Percentiles rank a stretch among this genome's conserved stretches.
These are phyloP conservation scores for Pseudochaenichthys georgianus DNA, from an alignment of 2,797 vertebrate species.

Conservation along the genomic window DNA sequence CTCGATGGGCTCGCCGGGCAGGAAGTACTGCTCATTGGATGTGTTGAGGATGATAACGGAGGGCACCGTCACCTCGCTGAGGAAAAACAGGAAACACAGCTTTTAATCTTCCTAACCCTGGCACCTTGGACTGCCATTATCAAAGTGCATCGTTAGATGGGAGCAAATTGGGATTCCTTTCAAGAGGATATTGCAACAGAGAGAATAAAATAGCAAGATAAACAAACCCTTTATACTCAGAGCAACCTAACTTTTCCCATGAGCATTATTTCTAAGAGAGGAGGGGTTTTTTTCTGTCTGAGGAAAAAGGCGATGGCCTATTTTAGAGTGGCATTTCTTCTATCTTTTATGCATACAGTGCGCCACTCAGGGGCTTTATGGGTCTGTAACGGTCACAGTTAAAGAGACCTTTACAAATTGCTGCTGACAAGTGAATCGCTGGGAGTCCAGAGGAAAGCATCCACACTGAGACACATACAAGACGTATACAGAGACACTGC, in stretches of 20 bases:
- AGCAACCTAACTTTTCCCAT: conserved; percentile 53
- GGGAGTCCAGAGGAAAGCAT: conserved; percentile 39
- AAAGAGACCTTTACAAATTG: conserved; percentile 74
- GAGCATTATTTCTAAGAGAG: conserved; percentile 53
- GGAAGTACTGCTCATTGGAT: conserved; percentile 97
- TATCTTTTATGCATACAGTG: conserved; percentile 67
- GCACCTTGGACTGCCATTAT: conserved; percentile 42
- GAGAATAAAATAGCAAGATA: conserved; percentile 47
- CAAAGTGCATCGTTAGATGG: conserved; percentile 59
- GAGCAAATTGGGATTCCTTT: conserved; percentile 53
- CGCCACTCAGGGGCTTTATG: conserved; percentile 51
- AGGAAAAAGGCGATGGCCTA: conserved; percentile 38
- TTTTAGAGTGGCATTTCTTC: conserved; percentile 55
- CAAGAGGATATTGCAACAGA: conserved; percentile 58
- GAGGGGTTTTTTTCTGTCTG: not conserved
- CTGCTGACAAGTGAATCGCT: conserved; percentile 60
- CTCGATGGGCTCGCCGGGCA: conserved; percentile 87
- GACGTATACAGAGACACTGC: conserved; percentile 19
- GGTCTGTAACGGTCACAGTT: conserved; percentile 55
- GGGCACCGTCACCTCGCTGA: conserved; percentile 92
- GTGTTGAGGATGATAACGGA: conserved; percentile 96
- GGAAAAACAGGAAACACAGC: conserved; percentile 24
- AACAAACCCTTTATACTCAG: conserved; percentile 62
- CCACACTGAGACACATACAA: conserved; percentile 13
- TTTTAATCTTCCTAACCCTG: conserved; percentile 58